A percentile compares a stretch with the other conserved stretches of the same genome.
phyloP scores from a whole-genome alignment of 2,113 vertebrate species.

The Setophaga petechia region DNA sequence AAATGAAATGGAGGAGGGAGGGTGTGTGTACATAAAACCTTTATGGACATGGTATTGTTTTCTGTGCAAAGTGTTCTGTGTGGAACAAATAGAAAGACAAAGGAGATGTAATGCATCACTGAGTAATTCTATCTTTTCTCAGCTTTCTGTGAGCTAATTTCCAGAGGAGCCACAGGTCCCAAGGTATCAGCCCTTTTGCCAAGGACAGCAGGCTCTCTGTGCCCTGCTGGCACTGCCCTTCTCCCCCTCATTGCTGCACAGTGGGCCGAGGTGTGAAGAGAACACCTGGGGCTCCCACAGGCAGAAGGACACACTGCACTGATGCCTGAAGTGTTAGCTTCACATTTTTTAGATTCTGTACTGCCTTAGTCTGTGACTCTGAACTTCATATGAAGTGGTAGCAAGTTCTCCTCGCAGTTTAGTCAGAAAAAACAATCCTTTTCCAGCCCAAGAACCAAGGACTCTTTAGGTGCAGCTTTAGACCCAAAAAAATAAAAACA shows the following conservation, averaged over 20 bases:
- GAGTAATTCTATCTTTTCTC: neutral
- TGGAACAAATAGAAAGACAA: neutral
- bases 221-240: neutral
- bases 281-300: rapidly evolving
- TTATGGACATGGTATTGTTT: neutral
- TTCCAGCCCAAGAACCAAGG: neutral
- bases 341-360: neutral
- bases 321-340: neutral
- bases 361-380: neutral
- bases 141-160: neutral
- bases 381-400: neutral
- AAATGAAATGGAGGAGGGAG: neutral
- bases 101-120: neutral
- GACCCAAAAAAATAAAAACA: neutral
- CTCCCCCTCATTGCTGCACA: neutral
- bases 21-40: neutral
- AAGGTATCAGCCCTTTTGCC: neutral
- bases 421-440: neutral
- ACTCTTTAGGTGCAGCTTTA: neutral
- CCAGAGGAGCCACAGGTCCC: neutral
- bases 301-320: neutral
- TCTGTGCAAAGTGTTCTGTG: neutral
- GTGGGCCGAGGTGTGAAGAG: rapidly evolving
- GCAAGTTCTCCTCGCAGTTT: neutral
- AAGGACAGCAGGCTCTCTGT: neutral